Base-by-base conservation (phyloP, 2,888 invertebrate genomes). In the Sminthurinus aureus region DNA sequence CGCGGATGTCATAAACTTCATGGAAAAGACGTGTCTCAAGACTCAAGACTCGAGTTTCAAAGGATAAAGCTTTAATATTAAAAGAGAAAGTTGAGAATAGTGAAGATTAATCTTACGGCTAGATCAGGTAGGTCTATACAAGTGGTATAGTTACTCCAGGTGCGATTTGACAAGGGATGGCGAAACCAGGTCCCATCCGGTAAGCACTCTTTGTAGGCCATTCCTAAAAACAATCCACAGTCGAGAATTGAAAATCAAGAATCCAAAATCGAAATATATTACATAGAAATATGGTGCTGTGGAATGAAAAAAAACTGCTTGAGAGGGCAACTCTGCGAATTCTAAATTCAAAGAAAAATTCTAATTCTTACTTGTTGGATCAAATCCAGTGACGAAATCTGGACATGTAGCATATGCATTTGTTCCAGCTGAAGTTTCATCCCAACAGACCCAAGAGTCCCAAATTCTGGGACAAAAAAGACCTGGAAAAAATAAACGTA, bases 111-210 rank as follows among this genome's bases (percentile, higher is more conserved):
- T 79, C 92, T 93, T 90, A 95, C 95, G 89, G 92, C 91, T 77
- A 94, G 91, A 89, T 94, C 94, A 67, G 93, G 93, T 71, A 93
- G 89, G 90, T 95, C 94, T 85, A 97, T 92, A 91, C 97, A 97
- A 73, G 94, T 95, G 81, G 96, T 96, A 91, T 97, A 97, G 91
- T 97, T 97, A 88, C 96, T 95, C 96, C 97, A 97, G 38, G 94
- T 92, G 89, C 92, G 92, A 58, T 94, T 94, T 79, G 93, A 94
- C 84, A 92, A 92, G 13, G 95, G 95, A 91, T 96, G 95, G 84
- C 92, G 93, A 90, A 94, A 96, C 97, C 97, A 97, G 77, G 94
- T 93, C 22, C 95, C 97, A 90, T 95, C 93, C 26, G 91, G 90
- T 85, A 93, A 94, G 90, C 97, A 97, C 89, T 94, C 93, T 91